Conservation (phyloP, 2,888 invertebrate species). For the Rutpela maculata region DNA sequence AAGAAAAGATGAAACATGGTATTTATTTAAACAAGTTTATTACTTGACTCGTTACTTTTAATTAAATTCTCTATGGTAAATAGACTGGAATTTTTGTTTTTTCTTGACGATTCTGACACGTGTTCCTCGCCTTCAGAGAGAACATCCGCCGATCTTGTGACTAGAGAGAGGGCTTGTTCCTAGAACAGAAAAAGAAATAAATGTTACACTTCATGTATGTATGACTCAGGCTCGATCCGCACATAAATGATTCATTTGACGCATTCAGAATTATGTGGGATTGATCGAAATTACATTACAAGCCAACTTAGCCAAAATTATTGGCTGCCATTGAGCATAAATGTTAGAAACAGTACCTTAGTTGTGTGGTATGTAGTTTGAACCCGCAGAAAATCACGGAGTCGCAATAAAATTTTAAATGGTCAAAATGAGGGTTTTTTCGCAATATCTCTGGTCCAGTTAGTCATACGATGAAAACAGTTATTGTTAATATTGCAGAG, state of each 20-base stretch:
- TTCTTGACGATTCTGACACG: conserved; percentile 58
- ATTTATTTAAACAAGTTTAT: conserved; percentile 69
- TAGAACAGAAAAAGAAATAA: conserved; percentile 62
- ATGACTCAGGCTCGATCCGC: neutral
- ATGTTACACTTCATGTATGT: conserved; percentile 1
- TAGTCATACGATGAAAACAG: no score
- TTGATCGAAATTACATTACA: no score
- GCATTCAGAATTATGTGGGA: neutral
- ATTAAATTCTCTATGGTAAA: conserved; percentile 74
- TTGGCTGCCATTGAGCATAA: no score
- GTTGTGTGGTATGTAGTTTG: no score
- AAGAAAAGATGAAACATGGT: conserved; percentile 63
- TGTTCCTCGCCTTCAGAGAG: conserved; percentile 50
- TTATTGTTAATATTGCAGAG: no score
- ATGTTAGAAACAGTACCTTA: no score
- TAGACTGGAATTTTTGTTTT: conserved; percentile 71
- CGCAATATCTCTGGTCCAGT: no score
- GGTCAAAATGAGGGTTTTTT: no score
- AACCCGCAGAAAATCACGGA: no score
- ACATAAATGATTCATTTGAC: neutral
- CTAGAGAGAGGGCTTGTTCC: conserved; percentile 67
- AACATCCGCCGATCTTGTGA: conserved; percentile 58
- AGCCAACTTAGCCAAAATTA: no score
- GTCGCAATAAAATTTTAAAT: no score
- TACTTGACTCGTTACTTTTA: conserved; percentile 68